These are phyloP conservation scores for Vanessa cardui DNA, from an alignment of 2,888 invertebrate genomes.

Conservation along the genomic window DNA sequence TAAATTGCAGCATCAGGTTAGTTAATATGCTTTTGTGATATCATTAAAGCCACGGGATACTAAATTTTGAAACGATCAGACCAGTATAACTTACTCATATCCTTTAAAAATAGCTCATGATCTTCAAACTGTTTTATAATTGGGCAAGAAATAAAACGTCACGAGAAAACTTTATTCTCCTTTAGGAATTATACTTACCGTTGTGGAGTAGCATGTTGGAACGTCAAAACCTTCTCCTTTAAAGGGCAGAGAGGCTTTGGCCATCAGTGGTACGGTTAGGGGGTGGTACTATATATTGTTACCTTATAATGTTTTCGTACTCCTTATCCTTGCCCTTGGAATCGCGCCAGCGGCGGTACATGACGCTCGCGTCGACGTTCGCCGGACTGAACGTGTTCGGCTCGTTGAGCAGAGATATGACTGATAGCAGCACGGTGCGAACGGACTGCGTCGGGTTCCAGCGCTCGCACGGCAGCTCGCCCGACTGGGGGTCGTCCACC, in stretches of 20 bases:
- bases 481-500: conserved; percentile 99
- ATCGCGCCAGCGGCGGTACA: conserved; percentile 99
- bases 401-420: conserved; percentile 99
- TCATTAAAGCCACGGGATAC: no score
- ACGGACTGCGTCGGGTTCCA: conserved; percentile 99
- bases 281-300: conserved; percentile 34
- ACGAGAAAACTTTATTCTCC: no score
- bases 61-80: no score
- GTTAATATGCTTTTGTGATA: no score
- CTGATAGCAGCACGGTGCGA: conserved; percentile 98
- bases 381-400: conserved; percentile 99
- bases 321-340: conserved; percentile 99
- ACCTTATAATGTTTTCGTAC: conserved; percentile 99
- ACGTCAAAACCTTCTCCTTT: no score
- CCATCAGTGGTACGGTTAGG: background rate
- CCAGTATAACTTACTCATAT: no score
- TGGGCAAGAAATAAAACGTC: no score
- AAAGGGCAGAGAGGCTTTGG: background rate
- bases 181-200: no score
- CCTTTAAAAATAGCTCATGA: no score
- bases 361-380: conserved; percentile 99
- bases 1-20: no score
- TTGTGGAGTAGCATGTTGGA: no score
- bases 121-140: no score
- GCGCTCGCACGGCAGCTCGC: conserved; percentile 98